Evolutionary conservation across 2,888 invertebrate species (phyloP).

Genomic region (Hirtodrosophila confusa): DNA sequence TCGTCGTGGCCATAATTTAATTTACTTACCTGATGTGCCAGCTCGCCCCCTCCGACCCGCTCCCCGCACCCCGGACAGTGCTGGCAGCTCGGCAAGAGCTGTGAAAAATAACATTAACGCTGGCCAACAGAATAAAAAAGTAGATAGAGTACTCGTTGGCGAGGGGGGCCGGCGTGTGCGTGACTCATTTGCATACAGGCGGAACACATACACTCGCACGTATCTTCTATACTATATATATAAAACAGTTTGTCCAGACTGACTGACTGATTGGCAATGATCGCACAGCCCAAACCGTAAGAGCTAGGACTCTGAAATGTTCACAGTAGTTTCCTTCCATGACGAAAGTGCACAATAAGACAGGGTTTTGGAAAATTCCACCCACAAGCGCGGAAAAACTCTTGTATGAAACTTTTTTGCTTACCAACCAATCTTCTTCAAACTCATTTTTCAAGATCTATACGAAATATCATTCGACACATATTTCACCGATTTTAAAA

Average conservation of each 20-base stretch:
- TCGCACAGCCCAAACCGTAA: too few relatives aligned
- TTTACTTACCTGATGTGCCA: constrained; percentile 44
- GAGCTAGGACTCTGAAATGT: too few relatives aligned
- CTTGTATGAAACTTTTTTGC: too few relatives aligned
- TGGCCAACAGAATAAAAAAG: constrained; percentile 29
- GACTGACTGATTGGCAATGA: too few relatives aligned
- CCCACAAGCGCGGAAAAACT: too few relatives aligned
- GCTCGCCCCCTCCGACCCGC: not conserved
- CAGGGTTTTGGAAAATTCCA: too few relatives aligned
- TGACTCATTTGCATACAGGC: constrained; percentile 56
- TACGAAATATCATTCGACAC: too few relatives aligned
- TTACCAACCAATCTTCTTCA: too few relatives aligned
- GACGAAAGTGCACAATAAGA: too few relatives aligned
- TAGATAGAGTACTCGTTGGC: not conserved
- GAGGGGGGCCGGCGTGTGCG: constrained; percentile 45
- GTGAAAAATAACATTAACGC: constrained; percentile 57
- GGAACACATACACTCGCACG: not conserved
- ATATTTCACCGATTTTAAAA: too few relatives aligned
- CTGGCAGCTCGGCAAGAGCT: constrained; percentile 22
- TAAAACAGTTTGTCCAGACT: not conserved
- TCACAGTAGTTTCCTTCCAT: too few relatives aligned
- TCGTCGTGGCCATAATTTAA: constrained; percentile 53
- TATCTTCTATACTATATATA: not conserved
- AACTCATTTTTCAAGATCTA: too few relatives aligned
- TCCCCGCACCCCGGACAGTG: not conserved